Percentiles rank a stretch among this genome's conserved stretches.
Evolutionary conservation across 2,113 vertebrate genomes (phyloP).

Genomic region (Myotis lucifugus): DNA sequence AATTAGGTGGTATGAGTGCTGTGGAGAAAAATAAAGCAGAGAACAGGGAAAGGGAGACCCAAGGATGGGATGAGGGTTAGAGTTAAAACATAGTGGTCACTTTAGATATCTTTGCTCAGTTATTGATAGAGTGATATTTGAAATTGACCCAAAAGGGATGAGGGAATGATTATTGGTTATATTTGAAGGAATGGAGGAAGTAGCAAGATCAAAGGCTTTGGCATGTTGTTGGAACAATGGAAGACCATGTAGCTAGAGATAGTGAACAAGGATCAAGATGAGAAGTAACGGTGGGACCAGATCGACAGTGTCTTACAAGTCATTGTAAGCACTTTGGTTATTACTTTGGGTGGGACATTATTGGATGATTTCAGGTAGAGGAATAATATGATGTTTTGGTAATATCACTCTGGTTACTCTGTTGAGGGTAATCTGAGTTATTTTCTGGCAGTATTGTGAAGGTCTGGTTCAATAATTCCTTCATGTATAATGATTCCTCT

Average conservation of each 20-base stretch:
- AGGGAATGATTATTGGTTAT: not conserved
- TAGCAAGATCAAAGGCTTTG: not conserved
- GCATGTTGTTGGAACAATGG: not conserved
- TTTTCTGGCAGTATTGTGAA: slow-evolving; percentile 34
- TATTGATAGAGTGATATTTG: not conserved
- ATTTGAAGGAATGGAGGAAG: slow-evolving; percentile 8
- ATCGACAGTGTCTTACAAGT: not conserved
- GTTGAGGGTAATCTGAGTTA: not conserved
- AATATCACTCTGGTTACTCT: not conserved
- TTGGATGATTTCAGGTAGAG: not conserved
- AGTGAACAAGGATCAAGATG: not conserved
- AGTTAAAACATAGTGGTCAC: not conserved
- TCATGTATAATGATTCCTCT: not conserved
- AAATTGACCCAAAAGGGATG: not conserved
- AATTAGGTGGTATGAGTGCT: not conserved
- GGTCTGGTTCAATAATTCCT: not conserved
- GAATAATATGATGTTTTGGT: not conserved
- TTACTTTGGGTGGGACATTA: not conserved
- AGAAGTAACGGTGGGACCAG: not conserved
- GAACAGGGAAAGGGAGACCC: not conserved
- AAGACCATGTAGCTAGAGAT: not conserved
- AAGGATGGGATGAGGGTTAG: not conserved
- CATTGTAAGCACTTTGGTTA: not conserved
- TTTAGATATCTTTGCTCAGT: not conserved
- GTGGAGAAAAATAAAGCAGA: not conserved